Base-by-base conservation (phyloP, 2,797 vertebrate genomes). In the Smutsia temminckii region DNA sequence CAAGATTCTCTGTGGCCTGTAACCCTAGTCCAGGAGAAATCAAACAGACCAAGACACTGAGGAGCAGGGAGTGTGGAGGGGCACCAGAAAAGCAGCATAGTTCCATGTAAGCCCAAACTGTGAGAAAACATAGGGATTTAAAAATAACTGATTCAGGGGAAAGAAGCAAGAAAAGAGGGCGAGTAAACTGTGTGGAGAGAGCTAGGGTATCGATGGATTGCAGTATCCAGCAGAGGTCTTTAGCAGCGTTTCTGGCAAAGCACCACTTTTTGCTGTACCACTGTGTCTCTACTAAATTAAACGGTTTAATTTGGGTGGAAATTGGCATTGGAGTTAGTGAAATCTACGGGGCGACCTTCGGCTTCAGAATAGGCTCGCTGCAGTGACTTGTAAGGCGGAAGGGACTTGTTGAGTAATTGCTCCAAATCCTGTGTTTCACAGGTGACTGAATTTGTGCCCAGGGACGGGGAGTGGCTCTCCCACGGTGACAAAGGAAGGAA, bases 151-250 rank as follows among this genome's bases (percentile, higher is more conserved):
- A 34, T 5, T 29, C 5, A 21, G 59, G 57, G 79, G 69, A 69
- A 77, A 72, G 90, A 80, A 53, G 7, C 0, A 10, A 61, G 40
- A 27, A 40, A n/a, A 75, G 9, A 49, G 37, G 49, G 8, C 13
- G n/a, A 37, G 75, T 13, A 27, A 1, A 3, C 61, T 49, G 9
- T n/a, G 0, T 0, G 0, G 5, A 32, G 40, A 79, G 37, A 85
- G 64, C 8, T n/a, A 20, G 77, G 55, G 6, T 13, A 3, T 4
- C 21, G 17, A 32, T 34, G 53, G 32, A 20, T 37, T 69, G 7
- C 53, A 40, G 71, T 4, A 0, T 29, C 77, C n/a, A n/a, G 42
- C 29, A 18, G 40, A 86, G 69, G 1, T 20, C 55, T 51, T 46
- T 27, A 4, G 42, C 61, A 55, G 46, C 1, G 14, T 34, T 1